Evolutionary conservation across 35 echinoderm and acorn worm genomes (phyloP), one percentile per base, ranked within the genome.

Genomic region (Ophioderma brevispina): DNA sequence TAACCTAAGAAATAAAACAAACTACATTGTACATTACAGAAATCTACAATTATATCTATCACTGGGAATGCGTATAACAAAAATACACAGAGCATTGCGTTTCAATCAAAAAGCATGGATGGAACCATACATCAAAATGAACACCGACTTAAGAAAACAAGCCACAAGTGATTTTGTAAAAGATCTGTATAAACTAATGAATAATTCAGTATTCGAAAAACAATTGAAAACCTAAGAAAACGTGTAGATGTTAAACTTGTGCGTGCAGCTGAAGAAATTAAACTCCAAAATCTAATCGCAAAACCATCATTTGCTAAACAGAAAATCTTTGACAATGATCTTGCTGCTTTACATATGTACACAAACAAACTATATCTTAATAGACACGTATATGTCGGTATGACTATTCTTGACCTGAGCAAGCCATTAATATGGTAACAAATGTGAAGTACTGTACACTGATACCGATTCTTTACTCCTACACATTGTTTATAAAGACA

Each of bases 401-500:
- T n/a, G n/a, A n/a, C 50, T 87, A 6, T n/a, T n/a, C n/a, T n/a
- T n/a, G n/a, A n/a, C n/a, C n/a, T n/a, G n/a, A n/a, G n/a, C n/a
- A n/a, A n/a, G n/a, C n/a, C n/a, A n/a, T n/a, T n/a, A n/a, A n/a
- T n/a, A n/a, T n/a, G n/a, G n/a, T n/a, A n/a, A n/a, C n/a, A n/a
- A n/a, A n/a, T n/a, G n/a, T n/a, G n/a, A n/a, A n/a, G n/a, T n/a
- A n/a, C n/a, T n/a, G n/a, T 76, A 87, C 36, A 87, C 31, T 18
- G 50, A 87, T 49, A 87, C 85, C 5, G 85, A 87, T 37, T 35
- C 1, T 37, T 36, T 87, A 1, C 50, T 87, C 15, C 52, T 87
- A 4, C 31, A 87, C 0, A 87, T 87, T 39, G 75, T 88, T 33
- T 88, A 88, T 33, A 36, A 78, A 42, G 86, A 88, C 38, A 77